Evolutionary conservation across 2,888 invertebrate species (phyloP).

Genomic region (Entomobrya proxima): DNA sequence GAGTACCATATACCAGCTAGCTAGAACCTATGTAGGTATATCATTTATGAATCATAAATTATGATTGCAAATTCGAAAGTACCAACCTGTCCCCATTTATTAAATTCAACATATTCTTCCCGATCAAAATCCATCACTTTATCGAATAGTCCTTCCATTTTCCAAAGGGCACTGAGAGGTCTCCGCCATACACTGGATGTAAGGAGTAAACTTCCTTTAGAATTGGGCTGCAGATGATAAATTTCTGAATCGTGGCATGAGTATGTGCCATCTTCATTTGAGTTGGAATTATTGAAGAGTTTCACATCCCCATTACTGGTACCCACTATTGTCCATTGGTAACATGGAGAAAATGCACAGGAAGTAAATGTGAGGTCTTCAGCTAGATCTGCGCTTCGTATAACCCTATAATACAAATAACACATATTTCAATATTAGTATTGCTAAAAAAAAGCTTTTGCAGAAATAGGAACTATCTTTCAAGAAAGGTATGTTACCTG

Average conservation of each 20-base stretch:
- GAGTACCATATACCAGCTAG: no score
- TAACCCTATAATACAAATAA: slow-evolving; percentile 46
- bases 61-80: not conserved
- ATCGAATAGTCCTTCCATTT: slow-evolving; percentile 78
- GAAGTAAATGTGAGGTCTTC: slow-evolving; percentile 82
- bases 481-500: slow-evolving; percentile 77
- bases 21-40: not conserved
- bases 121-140: slow-evolving; percentile 79
- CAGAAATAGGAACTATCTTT: not conserved
- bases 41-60: not conserved
- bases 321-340: slow-evolving; percentile 87
- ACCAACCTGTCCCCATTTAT: slow-evolving; percentile 90
- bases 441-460: not conserved
- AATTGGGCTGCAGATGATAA: slow-evolving; percentile 86
- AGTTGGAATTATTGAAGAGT: slow-evolving; percentile 90
- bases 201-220: slow-evolving; percentile 87
- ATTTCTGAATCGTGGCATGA: slow-evolving; percentile 93
- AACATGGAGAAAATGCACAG: slow-evolving; percentile 83
- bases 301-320: slow-evolving; percentile 94
- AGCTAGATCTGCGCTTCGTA: slow-evolving; percentile 62
- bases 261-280: slow-evolving; percentile 85
- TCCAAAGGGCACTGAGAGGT: slow-evolving; percentile 90
- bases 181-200: slow-evolving; percentile 91
- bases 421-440: not conserved
- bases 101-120: slow-evolving; percentile 95